Percentiles rank a stretch among this genome's conserved stretches.
These are phyloP conservation scores for Brachyopa scutellaris DNA, from an alignment of 2,888 invertebrate species.

Conservation along the genomic window DNA sequence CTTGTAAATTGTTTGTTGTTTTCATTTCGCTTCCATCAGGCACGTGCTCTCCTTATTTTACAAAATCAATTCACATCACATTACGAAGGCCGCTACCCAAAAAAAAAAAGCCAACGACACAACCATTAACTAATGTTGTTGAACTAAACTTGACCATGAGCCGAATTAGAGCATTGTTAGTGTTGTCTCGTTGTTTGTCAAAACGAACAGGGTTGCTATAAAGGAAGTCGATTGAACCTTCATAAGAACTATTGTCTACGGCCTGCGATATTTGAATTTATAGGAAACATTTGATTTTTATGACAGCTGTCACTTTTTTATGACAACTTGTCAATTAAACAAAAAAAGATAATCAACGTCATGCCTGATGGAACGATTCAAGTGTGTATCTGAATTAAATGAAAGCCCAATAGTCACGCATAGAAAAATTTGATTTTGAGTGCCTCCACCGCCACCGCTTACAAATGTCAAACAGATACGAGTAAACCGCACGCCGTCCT, in stretches of 20 bases:
- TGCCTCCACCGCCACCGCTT: conserved; percentile 23
- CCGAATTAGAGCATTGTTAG: conserved; percentile 43
- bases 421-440: conserved; percentile 45
- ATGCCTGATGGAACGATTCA: neutral
- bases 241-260: too few relatives aligned
- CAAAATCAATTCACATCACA: conserved; percentile 65
- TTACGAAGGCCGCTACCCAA: conserved; percentile 40
- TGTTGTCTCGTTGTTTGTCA: conserved; percentile 19
- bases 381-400: neutral
- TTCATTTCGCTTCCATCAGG: conserved; percentile 19
- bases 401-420: conserved; percentile 32
- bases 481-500: conserved; percentile 36
- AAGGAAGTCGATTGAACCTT: neutral
- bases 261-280: conserved; percentile 6
- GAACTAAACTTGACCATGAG: conserved; percentile 60
- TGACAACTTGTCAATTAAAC: neutral
- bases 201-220: neutral
- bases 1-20: neutral
- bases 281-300: neutral
- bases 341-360: conserved; percentile 14
- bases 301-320: neutral
- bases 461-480: conserved; percentile 60
- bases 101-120: conserved; percentile 9
- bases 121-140: conserved; percentile 19
- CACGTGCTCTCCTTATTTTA: conserved; percentile 46